These are phyloP conservation scores for Listronotus bonariensis DNA, from an alignment of 1,140 invertebrate species.

Conservation along the genomic window DNA sequence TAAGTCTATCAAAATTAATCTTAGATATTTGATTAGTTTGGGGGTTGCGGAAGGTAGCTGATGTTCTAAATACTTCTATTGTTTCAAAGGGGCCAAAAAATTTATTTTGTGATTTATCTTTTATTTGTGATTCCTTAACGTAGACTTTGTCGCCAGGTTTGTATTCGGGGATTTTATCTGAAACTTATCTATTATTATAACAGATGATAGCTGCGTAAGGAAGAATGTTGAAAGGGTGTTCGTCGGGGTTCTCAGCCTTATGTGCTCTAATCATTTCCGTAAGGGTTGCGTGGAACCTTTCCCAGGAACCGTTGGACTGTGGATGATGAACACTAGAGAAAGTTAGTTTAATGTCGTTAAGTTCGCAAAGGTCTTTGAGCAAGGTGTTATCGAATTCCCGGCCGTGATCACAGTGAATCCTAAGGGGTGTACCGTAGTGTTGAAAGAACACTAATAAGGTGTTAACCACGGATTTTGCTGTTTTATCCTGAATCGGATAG, in stretches of 20 bases:
- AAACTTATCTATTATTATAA: constrained; percentile 13
- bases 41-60: constrained; percentile 5
- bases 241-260: constrained; percentile 1
- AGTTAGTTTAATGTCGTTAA: constrained; percentile 28
- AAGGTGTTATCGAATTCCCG: constrained; percentile 13
- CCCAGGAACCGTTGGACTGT: constrained; percentile 7
- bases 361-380: constrained; percentile 19
- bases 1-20: constrained; percentile 10
- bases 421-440: not conserved
- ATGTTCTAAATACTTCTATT: constrained; percentile 13
- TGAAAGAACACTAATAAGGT: no score
- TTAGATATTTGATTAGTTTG: constrained; percentile 13
- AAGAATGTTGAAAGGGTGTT: constrained; percentile 9
- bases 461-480: no score
- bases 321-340: constrained; percentile 8
- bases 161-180: constrained; percentile 27
- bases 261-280: constrained; percentile 13
- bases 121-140: constrained; percentile 33
- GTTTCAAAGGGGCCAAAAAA: constrained; percentile 33
- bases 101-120: constrained; percentile 27
- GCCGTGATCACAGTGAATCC: constrained; percentile 13
- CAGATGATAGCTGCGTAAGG: constrained; percentile 10
- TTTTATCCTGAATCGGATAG: not conserved
- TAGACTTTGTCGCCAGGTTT: constrained; percentile 19
- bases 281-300: constrained; percentile 11